Percentiles rank a stretch among this genome's conserved stretches.
Evolutionary conservation across 2,888 invertebrate genomes (phyloP).

Genomic region (Rhingia campestris): DNA sequence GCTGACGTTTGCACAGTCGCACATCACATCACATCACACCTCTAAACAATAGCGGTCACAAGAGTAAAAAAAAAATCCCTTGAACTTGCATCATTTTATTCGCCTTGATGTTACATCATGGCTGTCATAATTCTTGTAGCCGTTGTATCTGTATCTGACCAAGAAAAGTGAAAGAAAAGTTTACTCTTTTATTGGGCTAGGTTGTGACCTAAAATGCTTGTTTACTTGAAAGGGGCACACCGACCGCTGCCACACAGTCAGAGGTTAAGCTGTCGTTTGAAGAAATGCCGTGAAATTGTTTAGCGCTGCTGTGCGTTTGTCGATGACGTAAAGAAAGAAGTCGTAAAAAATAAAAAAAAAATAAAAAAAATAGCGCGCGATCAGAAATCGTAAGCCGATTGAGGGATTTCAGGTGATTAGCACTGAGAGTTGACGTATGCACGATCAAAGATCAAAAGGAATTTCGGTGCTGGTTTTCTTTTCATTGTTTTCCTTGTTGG

Average conservation of each 20-base stretch:
- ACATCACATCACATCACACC: slow-evolving; percentile 66
- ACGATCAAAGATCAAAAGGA: slow-evolving; percentile 46
- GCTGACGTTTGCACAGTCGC: slow-evolving; percentile 52
- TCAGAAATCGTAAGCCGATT: slow-evolving; percentile 69
- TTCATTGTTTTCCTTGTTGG: slow-evolving; percentile 3
- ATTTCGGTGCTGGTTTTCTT: slow-evolving; percentile 26
- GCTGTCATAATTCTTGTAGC: slow-evolving; percentile 50
- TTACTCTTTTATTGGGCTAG: slow-evolving; percentile 48
- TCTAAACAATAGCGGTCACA: slow-evolving; percentile 35
- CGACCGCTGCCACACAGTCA: slow-evolving; percentile 24
- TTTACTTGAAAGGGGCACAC: slow-evolving; percentile 43
- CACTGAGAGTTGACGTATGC: slow-evolving; percentile 59
- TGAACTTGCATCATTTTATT: slow-evolving; percentile 56
- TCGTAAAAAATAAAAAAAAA: slow-evolving; percentile 19
- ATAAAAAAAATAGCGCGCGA: slow-evolving; percentile 32
- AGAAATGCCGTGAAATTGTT: slow-evolving; percentile 68
- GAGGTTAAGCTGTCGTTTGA: slow-evolving; percentile 59
- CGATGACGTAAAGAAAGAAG: slow-evolving; percentile 48
- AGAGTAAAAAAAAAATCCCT: slow-evolving; percentile 12
- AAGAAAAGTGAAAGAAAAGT: slow-evolving; percentile 7
- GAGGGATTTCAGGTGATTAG: slow-evolving; percentile 69
- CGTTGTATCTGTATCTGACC: slow-evolving; percentile 9
- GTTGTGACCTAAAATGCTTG: slow-evolving; percentile 63
- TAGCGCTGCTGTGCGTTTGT: slow-evolving; percentile 56
- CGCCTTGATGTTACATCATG: slow-evolving; percentile 42